Base-by-base conservation (phyloP, 2,888 invertebrate species). In the Scaptomyza tumidula region DNA sequence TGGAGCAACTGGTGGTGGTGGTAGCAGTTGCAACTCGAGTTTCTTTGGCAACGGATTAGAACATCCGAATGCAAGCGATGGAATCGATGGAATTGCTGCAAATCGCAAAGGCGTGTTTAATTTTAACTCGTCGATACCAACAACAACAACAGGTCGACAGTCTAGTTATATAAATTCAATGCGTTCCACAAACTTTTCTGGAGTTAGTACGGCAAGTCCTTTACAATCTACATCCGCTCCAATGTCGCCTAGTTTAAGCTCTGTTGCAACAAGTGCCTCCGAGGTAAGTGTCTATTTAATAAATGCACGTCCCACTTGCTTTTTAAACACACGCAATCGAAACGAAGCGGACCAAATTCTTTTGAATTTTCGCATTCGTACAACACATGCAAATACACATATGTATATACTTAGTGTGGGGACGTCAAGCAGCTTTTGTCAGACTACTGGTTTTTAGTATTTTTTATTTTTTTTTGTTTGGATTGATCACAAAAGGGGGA, bases 261-360 rank as follows among this genome's bases (percentile, higher is more conserved):
- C 96, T 53, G 95, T 95, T 41, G 95, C 95, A n/a, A 96, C 96
- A 10, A 96, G 95, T 89, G 95, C 95, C 80, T 96, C 96, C 24
- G 96, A 96, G 94, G 96, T 96, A 90, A 93, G 93, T 68, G 6
- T 3, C 1, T 2, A 14, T 14, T 39, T 7, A 39, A 14, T 37
- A n/a, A n/a, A n/a, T 37, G 33, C 33, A 33, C 6, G 29, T 5
- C 5, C 6, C 29, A 7, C 7, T 35, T 35, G 3, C 4, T 13
- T 35, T 7, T 33, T 33, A 33, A 33, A 2, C 10, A 33, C 7
- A 29, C 29, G 1, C 29, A 29, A 29, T 29, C 7, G 29, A 7
- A 9, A 6, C 29, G 7, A 29, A 29, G 7, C 29, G 7, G 7
- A 7, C 29, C 29, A 7, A 33, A 24, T 24, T 24, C 24, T 3